These are phyloP conservation scores for Latrodectus elegans DNA, from an alignment of 2,888 invertebrate genomes.

Conservation along the genomic window DNA sequence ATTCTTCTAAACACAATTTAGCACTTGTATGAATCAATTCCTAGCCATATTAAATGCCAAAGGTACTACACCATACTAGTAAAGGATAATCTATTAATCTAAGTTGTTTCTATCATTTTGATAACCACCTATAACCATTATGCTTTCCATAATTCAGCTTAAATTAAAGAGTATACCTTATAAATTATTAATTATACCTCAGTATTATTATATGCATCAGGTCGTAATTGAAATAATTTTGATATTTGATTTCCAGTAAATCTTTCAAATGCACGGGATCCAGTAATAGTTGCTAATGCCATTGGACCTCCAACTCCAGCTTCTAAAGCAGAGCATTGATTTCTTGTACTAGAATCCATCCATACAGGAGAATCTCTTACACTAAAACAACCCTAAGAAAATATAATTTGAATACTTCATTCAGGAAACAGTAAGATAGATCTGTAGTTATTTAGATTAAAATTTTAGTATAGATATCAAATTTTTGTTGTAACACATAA, in stretches of 20 bases:
- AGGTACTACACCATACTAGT: too few relatives aligned
- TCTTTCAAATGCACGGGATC: slow-evolving; percentile 89
- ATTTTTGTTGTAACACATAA: too few relatives aligned
- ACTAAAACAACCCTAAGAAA: slow-evolving; percentile 81
- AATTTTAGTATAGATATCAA: too few relatives aligned
- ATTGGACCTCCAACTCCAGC: slow-evolving; percentile 85
- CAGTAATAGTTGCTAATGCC: slow-evolving; percentile 86
- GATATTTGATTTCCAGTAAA: slow-evolving; percentile 96
- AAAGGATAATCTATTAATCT: too few relatives aligned
- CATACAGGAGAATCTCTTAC: slow-evolving; percentile 90
- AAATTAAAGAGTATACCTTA: too few relatives aligned
- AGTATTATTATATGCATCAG: slow-evolving; percentile 83
- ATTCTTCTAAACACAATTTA: too few relatives aligned
- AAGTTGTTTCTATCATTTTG: too few relatives aligned
- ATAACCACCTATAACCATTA: too few relatives aligned
- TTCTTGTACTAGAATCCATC: slow-evolving; percentile 93
- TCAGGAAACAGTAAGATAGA: background rate
- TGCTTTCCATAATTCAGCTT: too few relatives aligned
- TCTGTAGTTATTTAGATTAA: too few relatives aligned
- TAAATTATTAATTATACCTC: slow-evolving; percentile 75
- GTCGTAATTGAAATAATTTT: slow-evolving; percentile 85
- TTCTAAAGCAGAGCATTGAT: slow-evolving; percentile 87
- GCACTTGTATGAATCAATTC: too few relatives aligned
- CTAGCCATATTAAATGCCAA: too few relatives aligned
- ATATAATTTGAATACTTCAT: background rate